Percentiles rank a stretch among this genome's conserved stretches.
These are phyloP conservation scores for Homarus gammarus DNA, from an alignment of 2,888 invertebrate genomes.

Conservation along the genomic window DNA sequence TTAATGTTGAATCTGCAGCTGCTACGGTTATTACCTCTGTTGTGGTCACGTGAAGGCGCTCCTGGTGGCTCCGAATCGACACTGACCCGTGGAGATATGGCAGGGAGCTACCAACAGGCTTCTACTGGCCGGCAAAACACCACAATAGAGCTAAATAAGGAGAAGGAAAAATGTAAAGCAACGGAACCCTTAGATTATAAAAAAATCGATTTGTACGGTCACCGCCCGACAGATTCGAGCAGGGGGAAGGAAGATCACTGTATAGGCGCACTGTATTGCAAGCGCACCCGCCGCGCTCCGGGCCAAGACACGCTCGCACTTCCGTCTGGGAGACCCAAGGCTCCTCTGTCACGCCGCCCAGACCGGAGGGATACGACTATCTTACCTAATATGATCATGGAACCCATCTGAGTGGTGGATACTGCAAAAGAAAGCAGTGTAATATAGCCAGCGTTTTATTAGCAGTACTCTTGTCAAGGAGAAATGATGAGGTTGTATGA, in stretches of 20 bases:
- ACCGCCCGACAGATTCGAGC: constrained; percentile 56
- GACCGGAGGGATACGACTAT: constrained; percentile 21
- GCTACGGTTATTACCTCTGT: too few relatives aligned
- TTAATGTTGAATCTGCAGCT: not conserved
- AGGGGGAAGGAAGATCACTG: constrained; percentile 38
- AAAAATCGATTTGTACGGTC: constrained; percentile 64
- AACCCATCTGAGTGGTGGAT: constrained; percentile 53
- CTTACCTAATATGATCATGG: constrained; percentile 43
- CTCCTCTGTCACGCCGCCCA: not conserved
- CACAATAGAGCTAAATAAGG: not conserved
- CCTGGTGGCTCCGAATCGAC: too few relatives aligned
- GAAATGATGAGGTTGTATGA: too few relatives aligned
- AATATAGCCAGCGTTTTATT: constrained; percentile 55
- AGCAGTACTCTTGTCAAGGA: constrained; percentile 20
- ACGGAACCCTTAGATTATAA: constrained; percentile 43
- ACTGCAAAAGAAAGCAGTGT: constrained; percentile 47
- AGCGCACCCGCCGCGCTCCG: constrained; percentile 21
- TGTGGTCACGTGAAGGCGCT: too few relatives aligned
- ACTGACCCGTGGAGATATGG: too few relatives aligned
- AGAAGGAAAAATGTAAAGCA: constrained; percentile 23
- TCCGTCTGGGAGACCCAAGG: not conserved
- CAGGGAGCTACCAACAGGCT: too few relatives aligned
- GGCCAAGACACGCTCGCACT: constrained; percentile 7
- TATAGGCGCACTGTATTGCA: constrained; percentile 50
- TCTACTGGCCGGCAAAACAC: too few relatives aligned